These are phyloP conservation scores for Nautilus pompilius DNA, from an alignment of 1,140 invertebrate genomes.

Conservation along the genomic window DNA sequence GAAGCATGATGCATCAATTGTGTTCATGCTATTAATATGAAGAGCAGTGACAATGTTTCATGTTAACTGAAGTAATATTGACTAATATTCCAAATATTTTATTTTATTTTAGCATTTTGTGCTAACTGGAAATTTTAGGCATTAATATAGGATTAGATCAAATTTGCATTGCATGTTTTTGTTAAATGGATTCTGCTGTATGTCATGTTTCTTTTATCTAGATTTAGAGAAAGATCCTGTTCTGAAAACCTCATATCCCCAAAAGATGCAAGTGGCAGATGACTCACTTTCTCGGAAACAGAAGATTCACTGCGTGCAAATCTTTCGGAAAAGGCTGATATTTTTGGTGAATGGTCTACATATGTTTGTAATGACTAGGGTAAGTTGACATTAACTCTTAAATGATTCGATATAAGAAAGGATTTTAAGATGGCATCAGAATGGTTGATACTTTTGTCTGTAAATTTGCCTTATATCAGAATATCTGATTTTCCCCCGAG, in stretches of 20 bases:
- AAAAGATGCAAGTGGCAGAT: slow-evolving; percentile 15
- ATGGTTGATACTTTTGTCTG: not conserved
- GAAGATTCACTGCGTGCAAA: slow-evolving; percentile 59
- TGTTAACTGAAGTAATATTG: too few relatives aligned
- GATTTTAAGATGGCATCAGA: not conserved
- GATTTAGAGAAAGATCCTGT: slow-evolving; percentile 29
- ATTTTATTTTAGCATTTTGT: too few relatives aligned
- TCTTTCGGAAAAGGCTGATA: slow-evolving; percentile 63
- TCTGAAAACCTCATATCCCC: slow-evolving; percentile 11
- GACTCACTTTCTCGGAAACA: slow-evolving; percentile 17
- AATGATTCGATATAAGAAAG: not conserved
- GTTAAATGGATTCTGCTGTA: too few relatives aligned
- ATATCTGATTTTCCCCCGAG: too few relatives aligned
- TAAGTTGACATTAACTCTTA: slow-evolving; percentile 12
- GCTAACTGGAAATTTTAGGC: too few relatives aligned
- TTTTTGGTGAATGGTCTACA: slow-evolving; percentile 65
- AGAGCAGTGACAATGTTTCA: too few relatives aligned
- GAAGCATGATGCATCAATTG: too few relatives aligned
- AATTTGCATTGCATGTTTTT: too few relatives aligned
- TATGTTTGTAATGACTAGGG: slow-evolving; percentile 65
- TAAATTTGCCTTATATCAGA: not conserved
- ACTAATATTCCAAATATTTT: too few relatives aligned
- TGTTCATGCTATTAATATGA: too few relatives aligned
- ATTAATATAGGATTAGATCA: too few relatives aligned
- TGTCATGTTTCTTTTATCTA: slow-evolving; percentile 17